Conservation (phyloP, 92 coral and sea anemone genomes). For the Bergia sp. region DNA sequence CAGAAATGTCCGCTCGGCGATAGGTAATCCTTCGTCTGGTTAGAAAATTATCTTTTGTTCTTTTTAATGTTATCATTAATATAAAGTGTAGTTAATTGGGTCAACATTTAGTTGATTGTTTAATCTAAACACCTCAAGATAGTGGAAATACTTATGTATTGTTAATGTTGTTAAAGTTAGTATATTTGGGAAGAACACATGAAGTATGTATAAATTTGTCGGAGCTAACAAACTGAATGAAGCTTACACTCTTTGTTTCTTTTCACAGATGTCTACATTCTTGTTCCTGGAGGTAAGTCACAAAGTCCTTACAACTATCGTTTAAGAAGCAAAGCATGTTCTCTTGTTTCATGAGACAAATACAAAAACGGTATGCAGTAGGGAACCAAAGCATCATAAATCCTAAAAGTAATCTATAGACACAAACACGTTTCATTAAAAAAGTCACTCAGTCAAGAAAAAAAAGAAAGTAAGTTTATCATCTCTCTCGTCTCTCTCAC, state of each 20-base stretch:
- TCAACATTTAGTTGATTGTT: background rate
- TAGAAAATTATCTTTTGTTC: background rate
- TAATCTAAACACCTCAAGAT: background rate
- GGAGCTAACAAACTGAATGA: background rate
- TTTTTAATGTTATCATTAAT: background rate
- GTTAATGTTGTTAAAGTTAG: background rate
- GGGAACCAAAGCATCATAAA: background rate
- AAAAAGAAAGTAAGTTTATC: too few species aligned
- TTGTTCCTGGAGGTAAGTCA: slow-evolving; percentile 61
- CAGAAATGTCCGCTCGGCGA: slow-evolving; percentile 75
- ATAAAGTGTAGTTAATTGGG: background rate
- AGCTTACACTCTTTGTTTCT: background rate
- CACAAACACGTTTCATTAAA: too few species aligned
- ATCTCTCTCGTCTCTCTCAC: too few species aligned
- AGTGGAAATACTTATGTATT: background rate
- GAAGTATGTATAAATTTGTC: too few species aligned
- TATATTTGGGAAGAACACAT: background rate
- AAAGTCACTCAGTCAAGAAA: background rate
- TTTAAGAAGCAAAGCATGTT: background rate
- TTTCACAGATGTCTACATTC: slow-evolving; percentile 56
- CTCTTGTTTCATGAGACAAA: background rate
- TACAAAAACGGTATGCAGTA: background rate
- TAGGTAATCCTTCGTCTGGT: slow-evolving; percentile 47
- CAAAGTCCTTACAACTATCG: too few species aligned
- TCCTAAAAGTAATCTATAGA: background rate